Evolutionary conservation across 2,113 vertebrate species (phyloP).

Genomic region (Phodopus roborovskii): DNA sequence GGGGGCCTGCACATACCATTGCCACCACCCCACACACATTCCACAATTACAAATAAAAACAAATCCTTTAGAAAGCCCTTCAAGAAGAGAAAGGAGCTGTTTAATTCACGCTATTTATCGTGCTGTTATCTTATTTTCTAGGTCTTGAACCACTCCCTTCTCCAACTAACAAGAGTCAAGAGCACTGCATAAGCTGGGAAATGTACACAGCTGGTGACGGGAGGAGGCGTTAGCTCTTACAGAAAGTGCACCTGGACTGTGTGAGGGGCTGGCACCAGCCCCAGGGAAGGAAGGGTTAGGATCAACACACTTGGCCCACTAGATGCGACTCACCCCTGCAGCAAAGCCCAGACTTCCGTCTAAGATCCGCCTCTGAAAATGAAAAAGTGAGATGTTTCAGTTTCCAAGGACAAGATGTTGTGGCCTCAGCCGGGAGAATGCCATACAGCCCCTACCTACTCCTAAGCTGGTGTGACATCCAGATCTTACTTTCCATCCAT

Average conservation of each 20-base stretch:
- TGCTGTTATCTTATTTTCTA: neutral
- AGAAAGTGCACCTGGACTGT: neutral
- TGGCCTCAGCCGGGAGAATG: neutral
- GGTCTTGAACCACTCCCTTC: neutral
- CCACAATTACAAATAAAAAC: neutral
- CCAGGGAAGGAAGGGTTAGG: neutral
- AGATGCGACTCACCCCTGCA: slow-evolving; percentile 92
- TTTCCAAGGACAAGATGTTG: neutral
- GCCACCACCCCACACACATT: neutral
- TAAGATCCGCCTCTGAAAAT: slow-evolving; percentile 92
- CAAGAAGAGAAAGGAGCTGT: neutral
- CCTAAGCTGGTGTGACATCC: neutral
- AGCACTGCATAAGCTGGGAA: neutral
- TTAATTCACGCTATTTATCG: neutral
- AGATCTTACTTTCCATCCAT: neutral
- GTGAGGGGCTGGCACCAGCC: neutral
- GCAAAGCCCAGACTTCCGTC: slow-evolving; percentile 99
- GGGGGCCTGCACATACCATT: too few species aligned
- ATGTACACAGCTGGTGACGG: rapidly evolving
- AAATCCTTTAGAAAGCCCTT: neutral
- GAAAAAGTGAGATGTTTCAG: slow-evolving; percentile 45
- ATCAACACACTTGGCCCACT: neutral
- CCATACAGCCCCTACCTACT: neutral
- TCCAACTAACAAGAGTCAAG: neutral
- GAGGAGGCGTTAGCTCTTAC: neutral